A percentile compares a stretch with the other conserved stretches of the same genome.
These are phyloP conservation scores for Electrophaes corylata DNA, from an alignment of 2,888 invertebrate species.

Conservation along the genomic window DNA sequence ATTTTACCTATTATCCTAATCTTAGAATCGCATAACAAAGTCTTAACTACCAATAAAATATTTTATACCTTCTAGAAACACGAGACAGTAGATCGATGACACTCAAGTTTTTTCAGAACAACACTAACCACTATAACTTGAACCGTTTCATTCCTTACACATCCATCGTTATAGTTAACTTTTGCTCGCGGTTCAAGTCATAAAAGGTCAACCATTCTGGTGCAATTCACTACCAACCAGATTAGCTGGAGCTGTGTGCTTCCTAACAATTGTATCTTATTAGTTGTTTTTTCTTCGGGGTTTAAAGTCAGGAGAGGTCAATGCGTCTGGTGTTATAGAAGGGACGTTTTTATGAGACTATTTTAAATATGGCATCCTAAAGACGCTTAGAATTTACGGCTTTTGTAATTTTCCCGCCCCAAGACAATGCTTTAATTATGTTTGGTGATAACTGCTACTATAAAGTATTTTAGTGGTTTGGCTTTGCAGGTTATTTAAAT, in stretches of 20 bases:
- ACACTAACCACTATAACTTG: conserved; percentile 51
- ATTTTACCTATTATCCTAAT: conserved; percentile 79
- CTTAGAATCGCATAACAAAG: conserved; percentile 73
- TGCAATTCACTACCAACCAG: conserved; percentile 36
- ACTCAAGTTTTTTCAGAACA: conserved; percentile 62
- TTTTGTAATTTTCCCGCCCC: conserved; percentile 66
- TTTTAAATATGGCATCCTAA: conserved; percentile 79
- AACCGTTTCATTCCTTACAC: conserved; percentile 34
- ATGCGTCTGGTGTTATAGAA: conserved; percentile 50
- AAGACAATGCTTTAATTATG: conserved; percentile 82
- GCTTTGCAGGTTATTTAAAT: conserved; percentile 60
- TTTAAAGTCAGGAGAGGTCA: conserved; percentile 12
- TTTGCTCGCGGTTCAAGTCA: conserved; percentile 7
- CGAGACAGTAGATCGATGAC: conserved; percentile 68
- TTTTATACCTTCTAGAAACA: conserved; percentile 70
- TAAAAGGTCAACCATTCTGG: conserved; percentile 27
- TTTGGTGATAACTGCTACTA: conserved; percentile 72
- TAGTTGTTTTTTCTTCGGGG: neutral
- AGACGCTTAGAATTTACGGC: conserved; percentile 72
- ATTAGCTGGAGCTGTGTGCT: conserved; percentile 7
- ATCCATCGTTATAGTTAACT: neutral
- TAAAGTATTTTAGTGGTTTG: conserved; percentile 64
- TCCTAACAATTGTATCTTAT: conserved; percentile 3
- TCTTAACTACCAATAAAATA: conserved; percentile 81
- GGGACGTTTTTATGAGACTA: conserved; percentile 74